Conservation (phyloP, 2,113 vertebrate species). For the Erythrocebus patas region DNA sequence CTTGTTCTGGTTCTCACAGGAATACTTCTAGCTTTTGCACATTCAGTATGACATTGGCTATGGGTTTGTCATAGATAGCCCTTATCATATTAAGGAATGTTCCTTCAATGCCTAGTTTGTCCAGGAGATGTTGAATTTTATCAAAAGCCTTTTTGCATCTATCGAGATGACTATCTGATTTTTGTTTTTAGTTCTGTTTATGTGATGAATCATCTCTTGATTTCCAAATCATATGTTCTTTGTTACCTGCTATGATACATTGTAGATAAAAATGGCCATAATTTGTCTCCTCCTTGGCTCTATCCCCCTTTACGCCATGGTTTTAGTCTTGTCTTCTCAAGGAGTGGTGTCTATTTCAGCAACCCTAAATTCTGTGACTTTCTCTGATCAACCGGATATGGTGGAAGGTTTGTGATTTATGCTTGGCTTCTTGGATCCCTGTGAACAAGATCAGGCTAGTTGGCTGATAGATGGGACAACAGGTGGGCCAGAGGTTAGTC, state of each 20-base stretch:
- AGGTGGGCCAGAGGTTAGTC: background rate
- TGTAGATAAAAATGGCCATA: background rate
- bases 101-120: too few species aligned
- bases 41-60: too few species aligned
- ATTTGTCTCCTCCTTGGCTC: background rate
- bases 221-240: background rate
- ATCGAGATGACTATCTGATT: too few species aligned
- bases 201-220: background rate
- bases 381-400: background rate
- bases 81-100: too few species aligned
- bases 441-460: background rate
- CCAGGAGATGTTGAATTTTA: too few species aligned
- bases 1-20: too few species aligned
- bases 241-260: background rate
- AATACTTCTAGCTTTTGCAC: too few species aligned
- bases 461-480: background rate
- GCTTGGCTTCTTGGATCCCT: background rate
- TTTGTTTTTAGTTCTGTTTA: too few species aligned
- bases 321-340: background rate
- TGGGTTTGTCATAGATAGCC: too few species aligned
- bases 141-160: too few species aligned
- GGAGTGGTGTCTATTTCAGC: background rate
- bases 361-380: background rate
- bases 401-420: background rate
- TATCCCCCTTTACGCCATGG: rapidly evolving